Percentiles rank a stretch among this genome's conserved stretches.
phyloP scores from a whole-genome alignment of 2,797 vertebrate species.

The Chelonia mydas region DNA sequence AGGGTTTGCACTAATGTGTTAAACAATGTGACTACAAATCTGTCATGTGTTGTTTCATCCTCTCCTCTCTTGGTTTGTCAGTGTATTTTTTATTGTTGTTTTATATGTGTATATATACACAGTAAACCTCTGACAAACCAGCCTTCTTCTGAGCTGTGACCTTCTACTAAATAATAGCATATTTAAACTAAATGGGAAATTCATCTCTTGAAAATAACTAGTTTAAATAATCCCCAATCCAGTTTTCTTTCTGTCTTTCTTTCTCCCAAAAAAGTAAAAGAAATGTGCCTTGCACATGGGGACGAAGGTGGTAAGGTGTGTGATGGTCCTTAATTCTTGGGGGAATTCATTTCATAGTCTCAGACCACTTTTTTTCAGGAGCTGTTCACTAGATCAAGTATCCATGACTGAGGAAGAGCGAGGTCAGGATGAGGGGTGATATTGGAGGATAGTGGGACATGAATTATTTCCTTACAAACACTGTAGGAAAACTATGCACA shows the following conservation, averaged over 20 bases:
- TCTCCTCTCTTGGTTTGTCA: background rate
- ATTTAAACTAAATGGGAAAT: constrained; percentile 59
- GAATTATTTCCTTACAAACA: background rate
- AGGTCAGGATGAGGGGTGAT: background rate
- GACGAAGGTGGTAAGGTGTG: too few species aligned
- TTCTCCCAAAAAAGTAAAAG: too few species aligned
- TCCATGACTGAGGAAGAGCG: rapidly evolving
- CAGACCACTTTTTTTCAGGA: background rate
- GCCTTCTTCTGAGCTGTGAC: background rate
- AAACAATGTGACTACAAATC: background rate
- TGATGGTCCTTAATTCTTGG: too few species aligned
- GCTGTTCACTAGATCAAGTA: background rate
- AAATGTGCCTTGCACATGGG: too few species aligned
- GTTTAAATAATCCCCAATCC: constrained; percentile 39
- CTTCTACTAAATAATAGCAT: constrained; percentile 13
- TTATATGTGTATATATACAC: background rate
- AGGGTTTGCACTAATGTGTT: background rate
- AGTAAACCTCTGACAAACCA: background rate
- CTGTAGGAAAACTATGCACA: background rate
- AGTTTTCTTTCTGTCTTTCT: background rate
- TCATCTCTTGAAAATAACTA: constrained; percentile 29
- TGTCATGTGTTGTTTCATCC: background rate
- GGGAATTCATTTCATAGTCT: too few species aligned
- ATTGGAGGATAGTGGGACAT: background rate
- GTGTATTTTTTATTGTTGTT: background rate